A percentile compares a stretch with the other conserved stretches of the same genome.
Evolutionary conservation across 1,140 invertebrate species (phyloP).

Genomic region (Samia ricini): DNA sequence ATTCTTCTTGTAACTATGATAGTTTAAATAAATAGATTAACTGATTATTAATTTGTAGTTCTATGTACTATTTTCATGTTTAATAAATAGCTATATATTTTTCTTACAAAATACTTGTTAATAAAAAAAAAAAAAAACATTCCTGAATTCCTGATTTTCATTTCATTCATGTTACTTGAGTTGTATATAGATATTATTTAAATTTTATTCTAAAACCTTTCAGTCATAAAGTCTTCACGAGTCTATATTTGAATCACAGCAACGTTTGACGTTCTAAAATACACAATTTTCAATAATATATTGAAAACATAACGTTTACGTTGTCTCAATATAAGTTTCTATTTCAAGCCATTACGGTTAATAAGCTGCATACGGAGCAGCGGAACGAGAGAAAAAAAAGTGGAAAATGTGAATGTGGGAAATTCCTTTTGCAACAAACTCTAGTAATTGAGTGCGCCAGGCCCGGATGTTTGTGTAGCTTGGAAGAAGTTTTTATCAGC

Average conservation of each 20-base stretch:
- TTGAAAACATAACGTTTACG: constrained; percentile 17
- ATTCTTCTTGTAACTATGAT: constrained; percentile 8
- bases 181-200: no score
- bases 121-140: no score
- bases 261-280: no score
- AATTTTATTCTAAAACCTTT: no score
- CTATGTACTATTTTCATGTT: not conserved
- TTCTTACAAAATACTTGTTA: no score
- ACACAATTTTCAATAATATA: constrained; percentile 5
- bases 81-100: no score
- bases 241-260: constrained; percentile 5
- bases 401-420: constrained; percentile 41
- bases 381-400: constrained; percentile 34
- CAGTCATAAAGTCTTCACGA: no score
- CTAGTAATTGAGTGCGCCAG: constrained; percentile 49
- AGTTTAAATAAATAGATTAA: not conserved
- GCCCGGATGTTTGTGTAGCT: constrained; percentile 48
- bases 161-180: no score
- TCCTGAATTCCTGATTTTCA: no score
- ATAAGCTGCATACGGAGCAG: constrained; percentile 37
- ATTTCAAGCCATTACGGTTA: constrained; percentile 29
- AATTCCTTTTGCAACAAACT: constrained; percentile 53
- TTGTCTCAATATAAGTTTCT: constrained; percentile 21
- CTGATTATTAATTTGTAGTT: not conserved
- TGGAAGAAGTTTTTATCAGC: constrained; percentile 51